phyloP scores from a whole-genome alignment of 2,888 invertebrate genomes.

The Chaetogeoica ovagalla region DNA sequence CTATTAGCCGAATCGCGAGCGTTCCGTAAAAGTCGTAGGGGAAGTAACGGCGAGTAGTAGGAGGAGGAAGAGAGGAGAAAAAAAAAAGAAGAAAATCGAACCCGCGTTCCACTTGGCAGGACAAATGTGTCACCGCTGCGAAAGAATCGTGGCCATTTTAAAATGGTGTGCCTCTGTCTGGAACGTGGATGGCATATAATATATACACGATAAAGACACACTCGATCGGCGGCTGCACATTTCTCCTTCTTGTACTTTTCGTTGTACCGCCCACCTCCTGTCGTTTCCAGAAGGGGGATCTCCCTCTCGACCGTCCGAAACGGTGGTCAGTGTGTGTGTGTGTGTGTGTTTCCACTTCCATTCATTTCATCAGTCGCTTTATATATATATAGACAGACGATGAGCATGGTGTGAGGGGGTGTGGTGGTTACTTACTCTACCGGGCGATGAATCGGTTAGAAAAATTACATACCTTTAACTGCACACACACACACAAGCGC shows the following conservation, averaged over 20 bases:
- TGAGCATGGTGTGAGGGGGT: neutral
- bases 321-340: slow-evolving; percentile 7
- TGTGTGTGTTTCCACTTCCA: neutral
- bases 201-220: slow-evolving; percentile 52
- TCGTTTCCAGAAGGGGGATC: slow-evolving; percentile 27
- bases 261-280: neutral
- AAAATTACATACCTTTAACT: slow-evolving; percentile 49
- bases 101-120: slow-evolving; percentile 46
- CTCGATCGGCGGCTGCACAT: slow-evolving; percentile 46
- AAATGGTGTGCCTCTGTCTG: slow-evolving; percentile 38
- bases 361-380: neutral
- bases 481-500: slow-evolving; percentile 6
- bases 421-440: neutral
- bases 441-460: slow-evolving; percentile 28
- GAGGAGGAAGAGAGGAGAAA: neutral
- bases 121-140: slow-evolving; percentile 52
- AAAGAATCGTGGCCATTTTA: slow-evolving; percentile 46
- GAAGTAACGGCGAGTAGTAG: neutral
- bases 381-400: neutral
- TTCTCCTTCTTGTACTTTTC: slow-evolving; percentile 10
- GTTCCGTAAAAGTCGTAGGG: slow-evolving; percentile 16
- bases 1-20: slow-evolving; percentile 37
- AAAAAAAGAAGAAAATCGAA: slow-evolving; percentile 49
- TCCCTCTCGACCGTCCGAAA: neutral
- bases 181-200: slow-evolving; percentile 52